Conservation (phyloP, 1,140 invertebrate genomes). For the Leptonema lineaticorne region DNA sequence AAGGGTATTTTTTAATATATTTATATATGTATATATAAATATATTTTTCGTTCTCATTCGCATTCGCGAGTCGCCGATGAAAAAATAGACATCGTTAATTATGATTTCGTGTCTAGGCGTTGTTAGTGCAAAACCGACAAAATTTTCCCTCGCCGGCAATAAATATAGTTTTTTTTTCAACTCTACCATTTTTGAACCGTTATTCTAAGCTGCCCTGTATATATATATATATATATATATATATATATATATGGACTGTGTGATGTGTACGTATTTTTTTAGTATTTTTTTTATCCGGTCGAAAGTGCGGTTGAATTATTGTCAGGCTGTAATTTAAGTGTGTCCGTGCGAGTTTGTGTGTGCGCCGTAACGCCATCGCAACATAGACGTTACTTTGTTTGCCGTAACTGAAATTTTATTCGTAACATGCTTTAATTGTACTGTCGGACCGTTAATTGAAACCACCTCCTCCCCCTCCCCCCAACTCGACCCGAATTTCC, state of each 20-base stretch:
- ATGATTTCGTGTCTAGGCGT: slow-evolving; percentile 26
- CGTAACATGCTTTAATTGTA: slow-evolving; percentile 20
- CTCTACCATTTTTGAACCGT: background rate
- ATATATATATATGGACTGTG: too few species aligned
- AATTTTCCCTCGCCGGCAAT: slow-evolving; percentile 18
- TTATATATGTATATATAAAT: too few species aligned
- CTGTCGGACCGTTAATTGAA: slow-evolving; percentile 12
- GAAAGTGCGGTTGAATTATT: slow-evolving; percentile 24
- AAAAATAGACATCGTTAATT: slow-evolving; percentile 26
- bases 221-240: too few species aligned
- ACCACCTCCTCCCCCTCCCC: too few species aligned
- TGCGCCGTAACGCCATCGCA: background rate
- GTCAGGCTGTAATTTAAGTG: slow-evolving; percentile 20
- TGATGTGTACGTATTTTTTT: too few species aligned
- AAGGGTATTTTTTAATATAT: background rate
- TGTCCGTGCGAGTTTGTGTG: background rate
- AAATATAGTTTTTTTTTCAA: slow-evolving; percentile 18
- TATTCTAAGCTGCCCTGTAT: too few species aligned
- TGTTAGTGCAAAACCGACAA: slow-evolving; percentile 25
- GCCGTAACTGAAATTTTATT: slow-evolving; percentile 20
- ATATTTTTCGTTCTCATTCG: too few species aligned
- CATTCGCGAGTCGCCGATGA: slow-evolving; percentile 12
- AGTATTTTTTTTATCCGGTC: too few species aligned
- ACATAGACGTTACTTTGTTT: slow-evolving; percentile 19
- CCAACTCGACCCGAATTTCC: too few species aligned